Conservation (phyloP, 2,113 vertebrate genomes). For the Macrotis lagotis region DNA sequence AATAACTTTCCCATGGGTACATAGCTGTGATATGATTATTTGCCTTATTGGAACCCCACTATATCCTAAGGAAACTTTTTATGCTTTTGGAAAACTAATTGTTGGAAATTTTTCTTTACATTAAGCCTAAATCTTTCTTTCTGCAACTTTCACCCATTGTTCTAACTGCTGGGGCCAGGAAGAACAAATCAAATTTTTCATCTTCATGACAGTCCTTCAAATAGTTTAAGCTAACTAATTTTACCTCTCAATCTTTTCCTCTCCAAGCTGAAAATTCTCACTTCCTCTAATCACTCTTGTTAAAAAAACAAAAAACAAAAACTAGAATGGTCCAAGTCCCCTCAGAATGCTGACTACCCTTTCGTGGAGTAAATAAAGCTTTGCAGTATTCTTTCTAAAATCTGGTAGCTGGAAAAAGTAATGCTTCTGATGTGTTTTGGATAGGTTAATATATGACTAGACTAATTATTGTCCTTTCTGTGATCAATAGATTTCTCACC, state of each 20-base stretch:
- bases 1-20: not conserved
- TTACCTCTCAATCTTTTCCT: not conserved
- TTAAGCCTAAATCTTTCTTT: not conserved
- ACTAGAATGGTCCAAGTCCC: not conserved
- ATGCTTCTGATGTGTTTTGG: not conserved
- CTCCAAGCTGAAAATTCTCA: not conserved
- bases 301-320: not conserved
- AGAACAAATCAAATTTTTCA: not conserved
- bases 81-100: not conserved
- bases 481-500: not conserved
- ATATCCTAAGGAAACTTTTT: not conserved
- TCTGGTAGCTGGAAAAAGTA: not conserved
- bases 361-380: too few species aligned
- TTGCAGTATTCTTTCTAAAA: not conserved
- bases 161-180: not conserved
- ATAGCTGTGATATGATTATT: not conserved
- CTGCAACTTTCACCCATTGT: not conserved
- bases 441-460: not conserved
- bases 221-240: not conserved
- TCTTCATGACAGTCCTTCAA: not conserved
- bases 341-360: not conserved
- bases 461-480: not conserved
- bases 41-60: not conserved
- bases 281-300: not conserved
- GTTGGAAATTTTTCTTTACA: not conserved